Conservation (phyloP, 2,797 vertebrate genomes). For the Rallus crepitans region DNA sequence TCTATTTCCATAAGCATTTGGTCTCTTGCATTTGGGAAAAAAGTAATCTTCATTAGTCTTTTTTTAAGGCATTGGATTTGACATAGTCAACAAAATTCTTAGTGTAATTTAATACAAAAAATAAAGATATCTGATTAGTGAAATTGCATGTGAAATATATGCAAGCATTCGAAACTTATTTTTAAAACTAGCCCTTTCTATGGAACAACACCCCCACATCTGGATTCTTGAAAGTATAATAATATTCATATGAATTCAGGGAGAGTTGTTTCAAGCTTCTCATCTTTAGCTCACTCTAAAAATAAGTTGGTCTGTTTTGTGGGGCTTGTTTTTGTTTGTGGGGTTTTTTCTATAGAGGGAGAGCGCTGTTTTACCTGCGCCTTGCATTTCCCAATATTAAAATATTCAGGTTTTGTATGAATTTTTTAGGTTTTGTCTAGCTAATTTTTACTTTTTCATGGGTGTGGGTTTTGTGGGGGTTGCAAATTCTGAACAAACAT, state of each 20-base stretch:
- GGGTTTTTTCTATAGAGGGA: fast-evolving
- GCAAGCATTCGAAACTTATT: neutral
- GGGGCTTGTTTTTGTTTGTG: too few species aligned
- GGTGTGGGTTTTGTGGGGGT: neutral
- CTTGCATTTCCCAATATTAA: neutral
- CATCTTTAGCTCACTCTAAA: neutral
- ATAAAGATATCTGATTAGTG: neutral
- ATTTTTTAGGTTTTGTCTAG: neutral
- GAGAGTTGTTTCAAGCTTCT: neutral
- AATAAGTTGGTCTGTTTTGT: neutral
- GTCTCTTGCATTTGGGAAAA: neutral
- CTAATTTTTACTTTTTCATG: neutral
- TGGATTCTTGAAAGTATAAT: neutral
- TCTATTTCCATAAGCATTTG: neutral
- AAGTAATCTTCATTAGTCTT: neutral
- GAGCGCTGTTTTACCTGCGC: neutral
- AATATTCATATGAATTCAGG: neutral
- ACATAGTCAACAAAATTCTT: neutral
- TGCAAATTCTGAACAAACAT: neutral
- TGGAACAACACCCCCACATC: neutral
- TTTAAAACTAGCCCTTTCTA: neutral
- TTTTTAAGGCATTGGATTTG: neutral
- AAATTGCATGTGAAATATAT: neutral
- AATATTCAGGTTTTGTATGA: neutral
- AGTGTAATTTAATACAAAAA: neutral